These are phyloP conservation scores for Limnephilus lunatus DNA, from an alignment of 2,888 invertebrate species.

Conservation along the genomic window DNA sequence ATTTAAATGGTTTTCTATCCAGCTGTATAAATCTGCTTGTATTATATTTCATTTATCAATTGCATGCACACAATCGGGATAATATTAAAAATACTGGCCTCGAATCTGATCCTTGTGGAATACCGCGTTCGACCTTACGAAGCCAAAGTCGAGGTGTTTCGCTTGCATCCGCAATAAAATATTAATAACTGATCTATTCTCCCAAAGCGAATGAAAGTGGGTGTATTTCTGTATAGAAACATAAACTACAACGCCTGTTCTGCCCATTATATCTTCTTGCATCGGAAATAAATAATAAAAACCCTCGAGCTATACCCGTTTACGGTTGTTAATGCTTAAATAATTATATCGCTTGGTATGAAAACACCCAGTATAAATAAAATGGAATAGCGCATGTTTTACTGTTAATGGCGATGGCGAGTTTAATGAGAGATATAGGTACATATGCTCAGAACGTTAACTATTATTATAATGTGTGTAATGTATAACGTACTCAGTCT, in stretches of 20 bases:
- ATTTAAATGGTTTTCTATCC: background rate
- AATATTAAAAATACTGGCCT: background rate
- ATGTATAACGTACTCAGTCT: background rate
- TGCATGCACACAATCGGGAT: background rate
- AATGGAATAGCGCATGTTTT: background rate
- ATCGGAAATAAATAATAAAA: background rate
- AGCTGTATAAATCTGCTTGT: background rate
- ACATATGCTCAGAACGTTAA: background rate
- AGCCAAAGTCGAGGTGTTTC: background rate
- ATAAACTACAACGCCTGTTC: background rate
- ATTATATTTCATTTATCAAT: background rate
- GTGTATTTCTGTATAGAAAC: conserved; percentile 2
- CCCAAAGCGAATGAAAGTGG: background rate
- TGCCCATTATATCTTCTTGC: background rate
- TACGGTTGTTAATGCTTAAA: background rate
- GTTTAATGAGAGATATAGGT: background rate
- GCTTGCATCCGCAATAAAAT: background rate
- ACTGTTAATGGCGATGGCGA: background rate
- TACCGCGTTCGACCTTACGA: background rate
- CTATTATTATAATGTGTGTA: background rate
- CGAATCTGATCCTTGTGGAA: background rate
- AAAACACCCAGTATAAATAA: background rate
- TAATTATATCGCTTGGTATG: background rate
- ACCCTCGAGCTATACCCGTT: background rate
- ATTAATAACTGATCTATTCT: background rate